Conservation (phyloP, 2,797 vertebrate genomes). For the Bovichtus diacanthus region DNA sequence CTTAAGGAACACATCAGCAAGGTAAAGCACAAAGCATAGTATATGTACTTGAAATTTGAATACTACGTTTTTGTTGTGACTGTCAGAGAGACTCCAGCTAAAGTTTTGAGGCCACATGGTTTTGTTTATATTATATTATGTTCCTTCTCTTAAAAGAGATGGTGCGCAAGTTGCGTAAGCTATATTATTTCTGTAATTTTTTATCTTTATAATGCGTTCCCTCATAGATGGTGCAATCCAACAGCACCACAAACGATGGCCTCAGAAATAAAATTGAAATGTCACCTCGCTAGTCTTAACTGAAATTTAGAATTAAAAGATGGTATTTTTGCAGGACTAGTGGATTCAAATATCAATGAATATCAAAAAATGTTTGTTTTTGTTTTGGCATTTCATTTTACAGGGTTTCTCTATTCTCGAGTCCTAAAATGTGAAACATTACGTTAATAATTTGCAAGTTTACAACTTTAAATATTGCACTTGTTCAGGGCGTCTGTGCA, state of each 20-base stretch:
- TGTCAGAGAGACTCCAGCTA: not conserved
- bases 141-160: not conserved
- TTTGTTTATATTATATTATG: not conserved
- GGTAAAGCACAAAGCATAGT: conserved; percentile 80
- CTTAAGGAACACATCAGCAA: conserved; percentile 93
- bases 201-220: not conserved
- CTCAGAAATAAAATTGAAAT: not conserved
- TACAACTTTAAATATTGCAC: too few species aligned
- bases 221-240: not conserved
- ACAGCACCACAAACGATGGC: too few species aligned
- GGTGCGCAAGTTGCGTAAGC: too few species aligned
- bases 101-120: not conserved
- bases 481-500: too few species aligned
- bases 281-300: not conserved
- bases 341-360: not conserved
- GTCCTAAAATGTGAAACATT: too few species aligned
- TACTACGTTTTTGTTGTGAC: not conserved
- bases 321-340: not conserved
- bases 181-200: not conserved
- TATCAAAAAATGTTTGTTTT: not conserved
- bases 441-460: too few species aligned
- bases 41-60: not conserved
- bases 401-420: not conserved
- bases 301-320: too few species aligned
- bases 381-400: too few species aligned